A percentile compares a stretch with the other conserved stretches of the same genome.
Evolutionary conservation across 2,113 vertebrate species (phyloP).

Genomic region (Myrmecobius fasciatus): DNA sequence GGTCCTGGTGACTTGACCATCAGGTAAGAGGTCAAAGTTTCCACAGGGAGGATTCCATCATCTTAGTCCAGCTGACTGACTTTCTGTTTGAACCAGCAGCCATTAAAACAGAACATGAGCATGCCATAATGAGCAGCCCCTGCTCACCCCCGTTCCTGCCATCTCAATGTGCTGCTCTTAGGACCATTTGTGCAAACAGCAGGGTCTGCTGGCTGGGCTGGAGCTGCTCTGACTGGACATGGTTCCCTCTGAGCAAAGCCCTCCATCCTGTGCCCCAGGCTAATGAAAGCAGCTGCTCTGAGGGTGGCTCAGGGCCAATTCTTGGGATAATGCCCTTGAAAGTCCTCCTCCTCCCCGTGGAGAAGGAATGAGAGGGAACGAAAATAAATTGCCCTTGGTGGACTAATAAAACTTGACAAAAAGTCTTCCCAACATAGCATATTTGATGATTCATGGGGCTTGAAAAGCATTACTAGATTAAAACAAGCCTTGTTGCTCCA

Average conservation of each 20-base stretch:
- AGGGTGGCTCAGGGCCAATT: slow-evolving; percentile 44
- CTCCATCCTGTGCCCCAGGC: slow-evolving; percentile 43
- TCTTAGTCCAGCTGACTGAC: not conserved
- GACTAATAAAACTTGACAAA: slow-evolving; percentile 67
- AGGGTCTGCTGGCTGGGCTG: slow-evolving; percentile 30
- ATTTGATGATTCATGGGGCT: slow-evolving; percentile 61
- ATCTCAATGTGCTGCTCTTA: slow-evolving; percentile 24
- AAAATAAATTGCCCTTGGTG: slow-evolving; percentile 64
- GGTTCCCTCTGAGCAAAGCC: slow-evolving; percentile 11
- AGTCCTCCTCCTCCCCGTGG: slow-evolving; percentile 29
- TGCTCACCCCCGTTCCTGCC: not conserved
- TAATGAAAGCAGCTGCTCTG: slow-evolving; percentile 44
- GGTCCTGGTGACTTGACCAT: not conserved
- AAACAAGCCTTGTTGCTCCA: slow-evolving; percentile 54
- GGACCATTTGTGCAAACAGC: slow-evolving; percentile 49
- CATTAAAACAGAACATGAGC: not conserved
- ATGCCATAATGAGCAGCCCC: not conserved
- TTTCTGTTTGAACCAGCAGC: not conserved
- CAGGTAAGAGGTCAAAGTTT: not conserved
- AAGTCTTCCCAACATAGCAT: slow-evolving; percentile 42
- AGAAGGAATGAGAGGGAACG: slow-evolving; percentile 59
- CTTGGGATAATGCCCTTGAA: slow-evolving; percentile 62
- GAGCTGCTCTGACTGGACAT: slow-evolving; percentile 38
- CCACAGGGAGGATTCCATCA: not conserved
- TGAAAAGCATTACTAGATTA: slow-evolving; percentile 62